Conservation (phyloP, 1,140 invertebrate species). For the Armadillidium nasatum region DNA sequence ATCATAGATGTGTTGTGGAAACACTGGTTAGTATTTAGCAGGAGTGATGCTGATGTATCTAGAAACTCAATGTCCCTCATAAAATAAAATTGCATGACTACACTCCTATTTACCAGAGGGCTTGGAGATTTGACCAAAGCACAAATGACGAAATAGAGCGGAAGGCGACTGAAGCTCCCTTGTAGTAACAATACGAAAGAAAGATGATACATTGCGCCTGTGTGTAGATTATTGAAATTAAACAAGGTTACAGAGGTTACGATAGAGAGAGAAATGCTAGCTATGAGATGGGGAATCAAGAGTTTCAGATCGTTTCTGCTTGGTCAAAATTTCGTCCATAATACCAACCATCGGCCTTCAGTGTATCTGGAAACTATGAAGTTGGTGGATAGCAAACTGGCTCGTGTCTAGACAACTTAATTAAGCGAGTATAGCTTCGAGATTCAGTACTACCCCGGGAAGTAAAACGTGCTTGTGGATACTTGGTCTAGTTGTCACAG, state of each 20-base stretch:
- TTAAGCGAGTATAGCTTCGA: not conserved
- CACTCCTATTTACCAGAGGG: not conserved
- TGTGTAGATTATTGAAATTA: not conserved
- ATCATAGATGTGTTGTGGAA: too few species aligned
- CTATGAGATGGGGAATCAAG: not conserved
- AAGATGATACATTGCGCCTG: not conserved
- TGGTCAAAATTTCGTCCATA: not conserved
- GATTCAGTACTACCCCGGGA: conserved; percentile 7
- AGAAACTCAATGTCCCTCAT: not conserved
- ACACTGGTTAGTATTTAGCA: not conserved
- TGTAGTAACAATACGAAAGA: not conserved
- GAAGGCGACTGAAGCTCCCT: not conserved
- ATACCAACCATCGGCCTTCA: not conserved
- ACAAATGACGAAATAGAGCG: conserved; percentile 1
- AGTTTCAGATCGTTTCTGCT: conserved; percentile 6
- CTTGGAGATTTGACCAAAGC: not conserved
- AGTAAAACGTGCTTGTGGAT: not conserved
- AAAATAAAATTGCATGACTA: not conserved
- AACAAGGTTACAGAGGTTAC: not conserved
- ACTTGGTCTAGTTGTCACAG: not conserved
- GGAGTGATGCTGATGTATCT: not conserved
- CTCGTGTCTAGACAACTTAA: not conserved
- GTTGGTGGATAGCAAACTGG: not conserved
- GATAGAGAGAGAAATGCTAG: not conserved
- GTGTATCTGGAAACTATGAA: conserved; percentile 5